phyloP scores from a whole-genome alignment of 2,888 invertebrate genomes.

The Brenthis daphne region DNA sequence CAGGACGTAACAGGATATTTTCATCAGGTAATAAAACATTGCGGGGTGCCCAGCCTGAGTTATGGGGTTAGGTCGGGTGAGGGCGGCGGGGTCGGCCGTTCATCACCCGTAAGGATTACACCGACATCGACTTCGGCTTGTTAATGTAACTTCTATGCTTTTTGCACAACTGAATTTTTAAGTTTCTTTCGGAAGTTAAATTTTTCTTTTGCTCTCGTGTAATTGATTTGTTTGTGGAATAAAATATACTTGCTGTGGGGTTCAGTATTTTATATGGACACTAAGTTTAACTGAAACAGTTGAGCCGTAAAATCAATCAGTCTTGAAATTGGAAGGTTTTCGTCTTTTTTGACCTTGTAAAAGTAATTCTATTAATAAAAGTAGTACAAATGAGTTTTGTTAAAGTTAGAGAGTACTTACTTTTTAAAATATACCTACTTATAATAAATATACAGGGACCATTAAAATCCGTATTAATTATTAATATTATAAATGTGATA shows the following conservation, averaged over 20 bases:
- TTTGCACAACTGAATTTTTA: slow-evolving; percentile 20
- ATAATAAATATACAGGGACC: no score
- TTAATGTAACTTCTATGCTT: slow-evolving; percentile 46
- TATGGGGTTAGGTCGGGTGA: slow-evolving; percentile 63
- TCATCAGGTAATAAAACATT: slow-evolving; percentile 74
- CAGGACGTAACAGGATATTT: slow-evolving; percentile 57
- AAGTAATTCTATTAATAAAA: no score
- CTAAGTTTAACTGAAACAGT: no score
- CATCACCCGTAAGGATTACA: slow-evolving; percentile 58
- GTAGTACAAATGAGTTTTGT: no score
- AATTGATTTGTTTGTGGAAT: slow-evolving; percentile 7
- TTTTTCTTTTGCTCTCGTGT: slow-evolving; percentile 1
- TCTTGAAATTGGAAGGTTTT: no score
- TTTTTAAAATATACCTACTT: no score
- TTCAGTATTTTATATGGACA: no score
- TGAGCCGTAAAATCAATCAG: no score
- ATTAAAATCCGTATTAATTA: no score
- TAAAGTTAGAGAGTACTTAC: no score
- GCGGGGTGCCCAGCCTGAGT: slow-evolving; percentile 61
- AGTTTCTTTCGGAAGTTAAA: slow-evolving; percentile 4
- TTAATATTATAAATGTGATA: no score
- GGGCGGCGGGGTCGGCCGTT: slow-evolving; percentile 53
- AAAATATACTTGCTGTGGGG: neutral
- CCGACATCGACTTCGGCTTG: slow-evolving; percentile 55
- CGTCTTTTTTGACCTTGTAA: no score